Evolutionary conservation across 2,797 vertebrate species (phyloP).

Genomic region (Pseudomugil tenellus): DNA sequence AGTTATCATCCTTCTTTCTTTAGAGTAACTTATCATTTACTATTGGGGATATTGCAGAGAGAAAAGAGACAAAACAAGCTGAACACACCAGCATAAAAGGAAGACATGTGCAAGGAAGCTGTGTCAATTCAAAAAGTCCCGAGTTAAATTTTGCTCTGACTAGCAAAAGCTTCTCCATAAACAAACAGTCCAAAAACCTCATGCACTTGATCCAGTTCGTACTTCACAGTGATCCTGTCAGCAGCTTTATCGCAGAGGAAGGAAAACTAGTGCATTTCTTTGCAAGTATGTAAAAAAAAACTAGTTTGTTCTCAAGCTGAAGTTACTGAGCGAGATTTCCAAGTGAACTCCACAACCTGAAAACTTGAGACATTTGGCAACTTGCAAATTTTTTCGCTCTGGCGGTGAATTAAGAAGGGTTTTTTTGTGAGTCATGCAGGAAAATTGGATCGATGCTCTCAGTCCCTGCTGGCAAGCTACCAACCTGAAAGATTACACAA

Average conservation of each 20-base stretch:
- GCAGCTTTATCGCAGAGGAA: conserved; percentile 60
- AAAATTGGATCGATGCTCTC: conserved; percentile 75
- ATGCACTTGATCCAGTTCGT: conserved; percentile 49
- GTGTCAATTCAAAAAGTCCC: conserved; percentile 31
- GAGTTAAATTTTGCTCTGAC: conserved; percentile 38
- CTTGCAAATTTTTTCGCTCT: conserved; percentile 66
- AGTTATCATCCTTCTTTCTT: conserved; percentile 4
- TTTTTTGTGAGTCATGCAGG: conserved; percentile 74
- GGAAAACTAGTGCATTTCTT: conserved; percentile 54
- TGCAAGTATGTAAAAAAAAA: conserved; percentile 29
- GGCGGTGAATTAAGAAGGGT: conserved; percentile 68
- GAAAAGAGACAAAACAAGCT: not conserved
- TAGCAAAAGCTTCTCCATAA: conserved; percentile 34
- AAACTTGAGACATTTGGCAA: conserved; percentile 78
- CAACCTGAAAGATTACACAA: conserved; percentile 74
- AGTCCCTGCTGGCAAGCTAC: conserved; percentile 61
- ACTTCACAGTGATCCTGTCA: conserved; percentile 52
- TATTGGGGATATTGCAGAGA: not conserved
- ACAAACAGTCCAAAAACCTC: conserved; percentile 44
- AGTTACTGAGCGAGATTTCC: conserved; percentile 50
- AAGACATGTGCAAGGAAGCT: conserved; percentile 10
- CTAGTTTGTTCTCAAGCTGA: conserved; percentile 57
- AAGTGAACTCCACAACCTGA: conserved; percentile 68
- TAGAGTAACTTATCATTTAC: conserved; percentile 8
- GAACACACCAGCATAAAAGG: conserved; percentile 5